phyloP scores from a whole-genome alignment of 2,888 invertebrate genomes.

The Phanerotoma sp. region DNA sequence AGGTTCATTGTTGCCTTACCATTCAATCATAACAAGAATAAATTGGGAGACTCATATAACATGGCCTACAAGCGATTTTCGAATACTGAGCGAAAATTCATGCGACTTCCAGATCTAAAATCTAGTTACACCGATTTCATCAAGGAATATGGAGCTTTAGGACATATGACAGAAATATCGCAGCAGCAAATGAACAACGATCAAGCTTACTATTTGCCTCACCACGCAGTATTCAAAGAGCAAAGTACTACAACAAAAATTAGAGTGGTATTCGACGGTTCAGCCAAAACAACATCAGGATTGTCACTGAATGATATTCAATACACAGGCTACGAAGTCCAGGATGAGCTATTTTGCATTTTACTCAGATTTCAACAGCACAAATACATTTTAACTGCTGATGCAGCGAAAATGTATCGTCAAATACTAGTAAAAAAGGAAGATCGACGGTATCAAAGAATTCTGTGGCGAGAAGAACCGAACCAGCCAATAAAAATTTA shows the following conservation, averaged over 20 bases:
- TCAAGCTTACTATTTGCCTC: too few species aligned
- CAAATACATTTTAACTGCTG: conserved; percentile 22
- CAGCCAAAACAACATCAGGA: conserved; percentile 23
- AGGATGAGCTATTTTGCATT: conserved; percentile 10
- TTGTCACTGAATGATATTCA: conserved; percentile 28
- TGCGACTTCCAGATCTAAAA: conserved; percentile 2
- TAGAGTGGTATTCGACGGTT: conserved; percentile 30
- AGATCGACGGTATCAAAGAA: conserved; percentile 33
- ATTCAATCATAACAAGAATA: too few species aligned
- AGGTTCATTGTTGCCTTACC: too few species aligned
- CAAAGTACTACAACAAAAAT: conserved; percentile 23
- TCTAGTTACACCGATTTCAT: conserved; percentile 13
- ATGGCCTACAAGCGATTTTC: conserved; percentile 8
- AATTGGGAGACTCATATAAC: not conserved
- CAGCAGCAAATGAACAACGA: conserved; percentile 15
- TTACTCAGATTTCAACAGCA: conserved; percentile 14
- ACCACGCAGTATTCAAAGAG: too few species aligned
- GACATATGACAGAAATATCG: conserved; percentile 10
- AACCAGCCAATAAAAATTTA: conserved; percentile 14
- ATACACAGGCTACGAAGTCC: conserved; percentile 19
- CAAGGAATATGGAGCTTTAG: conserved; percentile 5
- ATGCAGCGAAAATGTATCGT: conserved; percentile 21
- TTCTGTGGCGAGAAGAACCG: conserved; percentile 35
- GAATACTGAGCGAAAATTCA: conserved; percentile 13
- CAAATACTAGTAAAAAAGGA: conserved; percentile 20